Conservation (phyloP, 2,113 vertebrate species). For the Chelonoidis abingdonii region DNA sequence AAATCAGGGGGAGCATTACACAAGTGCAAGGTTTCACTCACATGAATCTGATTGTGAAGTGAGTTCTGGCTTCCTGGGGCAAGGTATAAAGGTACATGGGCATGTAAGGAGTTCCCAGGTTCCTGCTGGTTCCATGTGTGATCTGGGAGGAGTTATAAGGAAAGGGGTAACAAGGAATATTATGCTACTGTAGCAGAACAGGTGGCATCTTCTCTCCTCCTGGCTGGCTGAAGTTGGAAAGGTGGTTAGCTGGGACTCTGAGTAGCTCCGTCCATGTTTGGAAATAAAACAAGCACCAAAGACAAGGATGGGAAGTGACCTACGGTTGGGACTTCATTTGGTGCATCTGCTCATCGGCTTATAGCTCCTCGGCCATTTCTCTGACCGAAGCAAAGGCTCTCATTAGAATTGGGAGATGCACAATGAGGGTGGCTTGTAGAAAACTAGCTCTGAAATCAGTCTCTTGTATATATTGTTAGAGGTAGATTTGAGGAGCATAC, state of each 20-base stretch:
- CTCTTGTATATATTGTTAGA: too few relatives aligned
- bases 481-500: not conserved
- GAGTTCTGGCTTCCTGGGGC: not conserved
- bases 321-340: not conserved
- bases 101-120: accelerated
- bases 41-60: not conserved
- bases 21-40: not conserved
- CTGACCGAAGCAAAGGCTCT: not conserved
- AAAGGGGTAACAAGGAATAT: not conserved
- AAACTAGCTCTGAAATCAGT: not conserved
- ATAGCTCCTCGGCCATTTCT: not conserved
- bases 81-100: not conserved
- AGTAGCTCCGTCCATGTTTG: not conserved
- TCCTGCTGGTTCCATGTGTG: not conserved
- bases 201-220: not conserved
- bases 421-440: not conserved
- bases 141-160: not conserved
- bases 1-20: not conserved
- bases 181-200: not conserved
- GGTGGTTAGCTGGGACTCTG: too few relatives aligned
- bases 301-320: conserved; percentile 16
- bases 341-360: not conserved
- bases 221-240: not conserved
- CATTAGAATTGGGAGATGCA: not conserved
- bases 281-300: not conserved